These are phyloP conservation scores for Urocynchramus pylzowi DNA, from an alignment of 2,113 vertebrate genomes.

Conservation along the genomic window DNA sequence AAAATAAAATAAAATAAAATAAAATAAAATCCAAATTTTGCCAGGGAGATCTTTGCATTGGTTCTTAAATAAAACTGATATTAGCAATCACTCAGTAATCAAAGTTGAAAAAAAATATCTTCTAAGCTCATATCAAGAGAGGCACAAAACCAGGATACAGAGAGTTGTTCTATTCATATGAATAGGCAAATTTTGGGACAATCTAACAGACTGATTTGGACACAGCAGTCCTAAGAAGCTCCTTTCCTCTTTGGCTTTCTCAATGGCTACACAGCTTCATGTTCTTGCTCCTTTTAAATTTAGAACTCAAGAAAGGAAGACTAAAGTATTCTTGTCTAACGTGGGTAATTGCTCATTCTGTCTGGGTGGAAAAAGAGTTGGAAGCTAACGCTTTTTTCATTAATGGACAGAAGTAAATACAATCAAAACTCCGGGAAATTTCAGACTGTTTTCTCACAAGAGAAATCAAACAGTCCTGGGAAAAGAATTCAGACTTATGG, in stretches of 20 bases:
- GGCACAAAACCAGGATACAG: not conserved
- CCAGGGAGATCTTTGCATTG: not conserved
- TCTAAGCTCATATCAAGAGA: not conserved
- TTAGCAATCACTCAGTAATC: not conserved
- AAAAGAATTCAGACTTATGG: not conserved
- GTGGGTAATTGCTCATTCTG: not conserved
- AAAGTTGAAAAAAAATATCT: not conserved
- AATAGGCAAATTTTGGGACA: not conserved
- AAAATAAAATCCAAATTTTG: not conserved
- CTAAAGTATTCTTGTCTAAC: not conserved
- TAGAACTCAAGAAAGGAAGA: not conserved
- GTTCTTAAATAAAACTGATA: not conserved
- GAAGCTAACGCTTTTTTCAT: not conserved
- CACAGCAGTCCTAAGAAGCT: not conserved
- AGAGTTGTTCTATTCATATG: not conserved
- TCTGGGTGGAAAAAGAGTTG: not conserved
- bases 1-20: not conserved
- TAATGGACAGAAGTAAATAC: not conserved
- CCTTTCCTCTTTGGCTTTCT: not conserved
- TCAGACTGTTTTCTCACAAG: not conserved
- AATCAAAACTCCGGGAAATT: constrained; percentile 11
- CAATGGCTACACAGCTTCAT: not conserved
- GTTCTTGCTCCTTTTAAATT: not conserved
- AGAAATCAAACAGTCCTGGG: not conserved
- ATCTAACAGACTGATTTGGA: not conserved